Evolutionary conservation across 2,113 vertebrate species (phyloP).

Genomic region (Petromus typicus): DNA sequence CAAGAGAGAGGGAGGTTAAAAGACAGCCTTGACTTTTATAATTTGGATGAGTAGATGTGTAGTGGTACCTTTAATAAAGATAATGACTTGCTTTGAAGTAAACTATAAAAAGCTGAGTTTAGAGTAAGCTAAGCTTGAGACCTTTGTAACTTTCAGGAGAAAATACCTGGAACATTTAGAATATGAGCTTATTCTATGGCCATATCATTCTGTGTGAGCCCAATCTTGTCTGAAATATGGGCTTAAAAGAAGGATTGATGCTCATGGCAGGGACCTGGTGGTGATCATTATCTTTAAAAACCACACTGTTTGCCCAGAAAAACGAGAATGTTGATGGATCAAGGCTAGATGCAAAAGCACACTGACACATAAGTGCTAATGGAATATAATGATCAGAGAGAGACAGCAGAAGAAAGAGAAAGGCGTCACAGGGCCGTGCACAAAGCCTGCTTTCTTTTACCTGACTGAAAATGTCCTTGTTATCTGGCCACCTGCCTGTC

Average conservation of each 20-base stretch:
- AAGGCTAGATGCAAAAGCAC: neutral
- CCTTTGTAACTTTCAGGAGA: neutral
- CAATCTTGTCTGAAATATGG: neutral
- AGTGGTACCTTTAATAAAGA: neutral
- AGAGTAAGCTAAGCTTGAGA: neutral
- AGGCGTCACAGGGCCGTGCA: neutral
- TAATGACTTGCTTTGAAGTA: neutral
- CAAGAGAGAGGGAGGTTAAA: neutral
- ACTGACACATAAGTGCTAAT: neutral
- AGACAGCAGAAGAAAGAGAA: slow-evolving; percentile 14
- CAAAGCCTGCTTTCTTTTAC: neutral
- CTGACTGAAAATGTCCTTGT: neutral
- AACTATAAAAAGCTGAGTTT: neutral
- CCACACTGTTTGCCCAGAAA: neutral
- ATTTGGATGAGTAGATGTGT: neutral
- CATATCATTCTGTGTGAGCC: too few relatives aligned
- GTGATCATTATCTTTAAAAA: neutral
- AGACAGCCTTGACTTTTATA: slow-evolving; percentile 17
- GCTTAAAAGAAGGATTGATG: neutral
- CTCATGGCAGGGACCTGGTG: neutral
- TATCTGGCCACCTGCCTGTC: neutral
- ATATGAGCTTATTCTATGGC: neutral
- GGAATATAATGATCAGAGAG: neutral
- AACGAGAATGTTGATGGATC: neutral
- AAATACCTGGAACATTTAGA: neutral